These are phyloP conservation scores for Prosapia bicincta DNA, from an alignment of 2,888 invertebrate genomes.

Conservation along the genomic window DNA sequence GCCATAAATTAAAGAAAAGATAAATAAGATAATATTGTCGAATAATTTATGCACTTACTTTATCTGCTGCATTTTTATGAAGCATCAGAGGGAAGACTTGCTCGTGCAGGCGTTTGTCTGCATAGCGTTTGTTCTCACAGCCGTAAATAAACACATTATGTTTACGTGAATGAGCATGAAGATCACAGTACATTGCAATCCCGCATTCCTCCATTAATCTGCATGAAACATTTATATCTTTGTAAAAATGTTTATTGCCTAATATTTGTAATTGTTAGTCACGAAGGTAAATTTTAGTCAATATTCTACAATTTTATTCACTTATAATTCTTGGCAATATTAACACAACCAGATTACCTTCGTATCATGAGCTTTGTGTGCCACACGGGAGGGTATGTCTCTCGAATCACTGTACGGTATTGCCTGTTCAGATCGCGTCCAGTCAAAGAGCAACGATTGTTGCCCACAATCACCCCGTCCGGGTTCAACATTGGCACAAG, in stretches of 20 bases:
- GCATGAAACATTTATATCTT: too few relatives aligned
- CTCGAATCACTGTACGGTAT: slow-evolving; percentile 87
- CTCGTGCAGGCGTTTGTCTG: slow-evolving; percentile 77
- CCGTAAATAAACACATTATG: slow-evolving; percentile 97
- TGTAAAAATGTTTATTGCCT: too few relatives aligned
- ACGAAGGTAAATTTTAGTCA: too few relatives aligned
- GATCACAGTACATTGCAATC: slow-evolving; percentile 86
- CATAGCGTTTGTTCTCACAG: slow-evolving; percentile 76
- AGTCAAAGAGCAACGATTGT: slow-evolving; percentile 85
- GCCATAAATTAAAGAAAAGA: too few relatives aligned
- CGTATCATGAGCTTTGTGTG: slow-evolving; percentile 88
- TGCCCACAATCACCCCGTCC: slow-evolving; percentile 90
- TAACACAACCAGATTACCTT: too few relatives aligned
- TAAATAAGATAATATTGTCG: too few relatives aligned
- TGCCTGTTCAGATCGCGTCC: slow-evolving; percentile 94
- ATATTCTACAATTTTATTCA: too few relatives aligned
- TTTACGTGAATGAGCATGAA: slow-evolving; percentile 92
- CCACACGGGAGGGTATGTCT: slow-evolving; percentile 92
- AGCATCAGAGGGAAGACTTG: slow-evolving; percentile 94
- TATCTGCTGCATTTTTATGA: slow-evolving; percentile 87
- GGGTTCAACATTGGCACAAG: slow-evolving; percentile 95
- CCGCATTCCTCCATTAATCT: slow-evolving; percentile 87
- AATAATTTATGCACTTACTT: too few relatives aligned
- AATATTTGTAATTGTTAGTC: too few relatives aligned
- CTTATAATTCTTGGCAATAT: too few relatives aligned